Evolutionary conservation across 2,113 vertebrate genomes (phyloP), one percentile per base, ranked within the genome.

Genomic region (Neodontobutis hainanensis): DNA sequence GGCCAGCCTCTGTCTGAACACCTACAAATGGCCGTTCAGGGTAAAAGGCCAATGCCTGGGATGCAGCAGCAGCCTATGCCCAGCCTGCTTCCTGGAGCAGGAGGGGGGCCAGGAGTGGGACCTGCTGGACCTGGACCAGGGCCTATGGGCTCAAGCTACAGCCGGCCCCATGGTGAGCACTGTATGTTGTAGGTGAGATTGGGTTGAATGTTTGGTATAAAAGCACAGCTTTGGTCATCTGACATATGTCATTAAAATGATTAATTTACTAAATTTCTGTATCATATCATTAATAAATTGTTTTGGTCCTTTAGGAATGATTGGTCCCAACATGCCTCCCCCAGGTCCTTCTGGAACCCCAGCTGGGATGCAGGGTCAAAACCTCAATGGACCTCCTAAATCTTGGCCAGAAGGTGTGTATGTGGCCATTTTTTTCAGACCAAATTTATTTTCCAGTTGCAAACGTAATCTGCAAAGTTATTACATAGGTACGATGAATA

Each of bases 311-410:
- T 5, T 62, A 98, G 97, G 95, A 63, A 95, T 98, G 85, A 95
- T 94, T 76, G 97, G 95, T 67, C 95, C 96, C 49, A 96, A 95
- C 86, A 97, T 99, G 96, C 95, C 95, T 15, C 96, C 95, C 2
- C 96, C 95, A 0, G 95, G 95, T 61, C 95, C 96, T 67, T 95
- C 95, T 49, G 95, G 95, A 19, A 94, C 94, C 45, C 94, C 95
- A 77, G 92, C 92, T 0, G 96, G 94, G n/a, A 94, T 99, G 92
- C 95, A 94, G 0, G 96, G 94, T 51, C 96, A 95, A 76, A 95
- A 95, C 45, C 94, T 94, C 0, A 96, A 96, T 16, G 96, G 93
- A 49, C 96, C 96, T 49, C 94, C 95, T 3, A 99, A 99, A 77
- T 92, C 95, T 61, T 99, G 97, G 97, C 94, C 96, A 16, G 97